Percentiles rank a stretch among this genome's conserved stretches.
Conservation (phyloP, 2,888 invertebrate genomes). For the Cataglyphis cursor region DNA sequence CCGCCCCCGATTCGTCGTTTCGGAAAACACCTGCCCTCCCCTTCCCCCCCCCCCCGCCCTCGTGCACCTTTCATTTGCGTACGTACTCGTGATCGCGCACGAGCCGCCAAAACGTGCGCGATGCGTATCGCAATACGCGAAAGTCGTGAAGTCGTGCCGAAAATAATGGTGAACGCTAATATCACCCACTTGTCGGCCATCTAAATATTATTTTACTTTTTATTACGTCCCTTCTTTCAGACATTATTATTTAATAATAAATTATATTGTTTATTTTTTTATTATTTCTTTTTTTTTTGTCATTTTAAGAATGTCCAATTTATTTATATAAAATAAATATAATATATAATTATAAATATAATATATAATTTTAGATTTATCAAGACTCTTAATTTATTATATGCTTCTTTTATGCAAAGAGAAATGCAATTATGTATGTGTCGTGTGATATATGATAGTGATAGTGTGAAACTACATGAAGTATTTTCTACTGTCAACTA, state of each 20-base stretch:
- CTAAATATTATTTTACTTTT: constrained; percentile 32
- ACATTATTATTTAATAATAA: not conserved
- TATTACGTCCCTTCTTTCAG: not conserved
- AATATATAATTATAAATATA: no score
- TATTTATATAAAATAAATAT: not conserved
- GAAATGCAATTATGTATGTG: not conserved
- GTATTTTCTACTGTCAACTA: not conserved
- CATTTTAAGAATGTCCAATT: not conserved
- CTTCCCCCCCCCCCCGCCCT: constrained; percentile 60
- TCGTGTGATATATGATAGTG: not conserved
- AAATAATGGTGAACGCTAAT: constrained; percentile 38
- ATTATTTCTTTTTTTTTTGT: not conserved
- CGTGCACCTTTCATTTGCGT: constrained; percentile 66
- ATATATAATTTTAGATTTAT: not conserved
- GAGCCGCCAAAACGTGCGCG: constrained; percentile 76
- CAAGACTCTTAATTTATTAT: not conserved
- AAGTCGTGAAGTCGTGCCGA: constrained; percentile 74
- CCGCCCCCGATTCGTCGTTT: constrained; percentile 68
- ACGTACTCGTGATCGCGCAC: constrained; percentile 78
- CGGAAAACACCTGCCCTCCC: constrained; percentile 78
- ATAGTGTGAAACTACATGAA: not conserved
- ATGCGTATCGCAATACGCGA: constrained; percentile 77
- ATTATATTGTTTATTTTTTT: not conserved
- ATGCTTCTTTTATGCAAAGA: not conserved
- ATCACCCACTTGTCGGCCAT: not conserved